phyloP scores from a whole-genome alignment of 2,113 vertebrate species.

The Cyprinodon variegatus region DNA sequence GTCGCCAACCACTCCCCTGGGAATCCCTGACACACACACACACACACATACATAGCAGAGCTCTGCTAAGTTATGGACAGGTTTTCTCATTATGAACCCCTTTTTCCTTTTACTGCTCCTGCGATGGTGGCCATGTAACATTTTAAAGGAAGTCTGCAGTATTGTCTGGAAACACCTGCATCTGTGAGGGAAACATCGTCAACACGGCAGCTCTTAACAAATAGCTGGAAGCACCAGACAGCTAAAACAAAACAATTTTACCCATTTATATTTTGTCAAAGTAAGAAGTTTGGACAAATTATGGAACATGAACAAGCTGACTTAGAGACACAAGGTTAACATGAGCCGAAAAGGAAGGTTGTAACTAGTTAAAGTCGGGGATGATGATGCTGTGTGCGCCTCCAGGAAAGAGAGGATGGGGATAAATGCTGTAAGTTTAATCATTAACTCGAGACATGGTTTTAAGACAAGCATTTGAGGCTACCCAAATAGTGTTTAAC shows the following conservation, averaged over 20 bases:
- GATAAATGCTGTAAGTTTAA: constrained; percentile 57
- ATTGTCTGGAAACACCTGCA: constrained; percentile 34
- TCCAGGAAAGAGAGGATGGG: constrained; percentile 39
- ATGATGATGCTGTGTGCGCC: constrained; percentile 14
- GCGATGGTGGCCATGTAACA: constrained; percentile 20
- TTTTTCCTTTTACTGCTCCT: constrained; percentile 28
- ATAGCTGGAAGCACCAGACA: constrained; percentile 55
- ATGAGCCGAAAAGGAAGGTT: constrained; percentile 24
- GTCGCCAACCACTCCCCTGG: constrained; percentile 47
- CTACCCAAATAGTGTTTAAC: constrained; percentile 43
- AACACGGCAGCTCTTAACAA: constrained; percentile 53
- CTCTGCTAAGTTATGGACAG: constrained; percentile 28
- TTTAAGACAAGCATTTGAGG: constrained; percentile 42
- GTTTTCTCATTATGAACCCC: constrained; percentile 54
- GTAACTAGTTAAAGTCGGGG: constrained; percentile 23
- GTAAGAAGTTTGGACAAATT: constrained; percentile 19
- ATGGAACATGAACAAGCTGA: constrained; percentile 32
- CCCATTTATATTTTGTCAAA: constrained; percentile 50
- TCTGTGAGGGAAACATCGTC: neutral
- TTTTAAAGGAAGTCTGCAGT: constrained; percentile 23
- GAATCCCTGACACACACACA: constrained; percentile 21
- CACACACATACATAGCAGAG: constrained; percentile 10
- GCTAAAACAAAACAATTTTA: constrained; percentile 59
- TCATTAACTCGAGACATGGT: constrained; percentile 43
- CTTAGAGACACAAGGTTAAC: constrained; percentile 35